Conservation (phyloP, 2,888 invertebrate genomes). For the Eristalinus aeneus region DNA sequence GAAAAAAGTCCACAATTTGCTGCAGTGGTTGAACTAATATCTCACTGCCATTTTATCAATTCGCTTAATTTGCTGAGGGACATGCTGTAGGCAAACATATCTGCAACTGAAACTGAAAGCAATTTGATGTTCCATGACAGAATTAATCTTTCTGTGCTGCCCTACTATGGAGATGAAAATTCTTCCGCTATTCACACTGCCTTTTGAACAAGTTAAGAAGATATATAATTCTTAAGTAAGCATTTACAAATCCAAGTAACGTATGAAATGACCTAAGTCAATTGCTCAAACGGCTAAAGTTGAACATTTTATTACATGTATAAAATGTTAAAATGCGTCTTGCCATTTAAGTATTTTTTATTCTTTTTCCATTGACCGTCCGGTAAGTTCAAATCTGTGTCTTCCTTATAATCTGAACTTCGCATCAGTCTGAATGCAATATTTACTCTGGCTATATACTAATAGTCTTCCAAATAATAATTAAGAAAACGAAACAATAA, state of each 20-base stretch:
- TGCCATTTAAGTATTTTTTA: neutral
- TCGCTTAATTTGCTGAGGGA: conserved; percentile 15
- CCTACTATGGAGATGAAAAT: neutral
- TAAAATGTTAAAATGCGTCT: neutral
- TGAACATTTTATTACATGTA: no score
- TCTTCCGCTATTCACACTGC: neutral
- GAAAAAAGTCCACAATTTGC: neutral
- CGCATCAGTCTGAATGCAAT: neutral
- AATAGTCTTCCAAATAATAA: neutral
- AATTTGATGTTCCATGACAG: neutral
- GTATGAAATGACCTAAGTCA: no score
- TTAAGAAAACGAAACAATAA: no score
- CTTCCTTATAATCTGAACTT: neutral
- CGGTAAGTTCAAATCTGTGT: neutral
- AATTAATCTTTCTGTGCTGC: neutral
- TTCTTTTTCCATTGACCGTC: neutral
- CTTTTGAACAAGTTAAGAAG: neutral
- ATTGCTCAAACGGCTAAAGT: no score
- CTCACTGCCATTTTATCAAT: conserved; percentile 39
- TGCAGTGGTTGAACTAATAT: neutral
- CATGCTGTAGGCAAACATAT: neutral
- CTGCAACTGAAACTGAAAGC: conserved; percentile 6
- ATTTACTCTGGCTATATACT: neutral
- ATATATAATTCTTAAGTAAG: neutral
- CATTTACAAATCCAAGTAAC: no score